phyloP scores from a whole-genome alignment of 2,113 vertebrate species.

The Abramis brama region DNA sequence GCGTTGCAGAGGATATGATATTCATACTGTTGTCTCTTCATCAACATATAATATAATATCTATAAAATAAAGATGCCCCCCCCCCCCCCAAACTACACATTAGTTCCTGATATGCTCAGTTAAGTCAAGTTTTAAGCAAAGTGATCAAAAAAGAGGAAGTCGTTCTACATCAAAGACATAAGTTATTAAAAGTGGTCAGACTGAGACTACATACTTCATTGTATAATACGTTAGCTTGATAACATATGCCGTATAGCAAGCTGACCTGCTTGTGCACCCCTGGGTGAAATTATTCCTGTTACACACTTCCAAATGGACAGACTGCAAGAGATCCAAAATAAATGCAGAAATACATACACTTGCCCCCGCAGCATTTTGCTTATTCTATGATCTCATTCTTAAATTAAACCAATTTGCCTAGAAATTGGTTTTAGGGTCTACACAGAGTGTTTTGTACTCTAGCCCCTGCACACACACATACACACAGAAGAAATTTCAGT shows the following conservation, averaged over 20 bases:
- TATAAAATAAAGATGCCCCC: background rate
- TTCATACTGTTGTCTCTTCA: constrained; percentile 5
- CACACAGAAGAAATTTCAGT: constrained; percentile 72
- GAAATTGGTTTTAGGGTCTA: constrained; percentile 84
- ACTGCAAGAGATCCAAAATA: constrained; percentile 66
- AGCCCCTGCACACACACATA: constrained; percentile 61
- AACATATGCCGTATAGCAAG: constrained; percentile 5
- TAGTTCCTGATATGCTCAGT: constrained; percentile 27
- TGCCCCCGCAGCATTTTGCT: constrained; percentile 79
- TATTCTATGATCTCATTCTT: constrained; percentile 83
- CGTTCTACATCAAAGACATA: constrained; percentile 61
- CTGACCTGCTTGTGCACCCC: constrained; percentile 43
- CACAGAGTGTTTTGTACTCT: constrained; percentile 79
- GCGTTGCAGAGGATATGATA: background rate
- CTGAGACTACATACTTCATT: constrained; percentile 5
- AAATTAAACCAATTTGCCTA: constrained; percentile 85
- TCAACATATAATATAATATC: background rate
- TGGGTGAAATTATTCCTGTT: constrained; percentile 32
- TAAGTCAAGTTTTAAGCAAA: constrained; percentile 11
- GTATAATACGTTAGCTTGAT: constrained; percentile 32
- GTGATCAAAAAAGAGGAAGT: constrained; percentile 4
- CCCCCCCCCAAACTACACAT: background rate
- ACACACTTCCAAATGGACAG: constrained; percentile 36
- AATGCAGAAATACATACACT: constrained; percentile 74
- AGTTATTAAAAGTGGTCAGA: constrained; percentile 58